A percentile compares a stretch with the other conserved stretches of the same genome.
These are phyloP conservation scores for Sinocyclocheilus grahami DNA, from an alignment of 2,113 vertebrate genomes.

Conservation along the genomic window DNA sequence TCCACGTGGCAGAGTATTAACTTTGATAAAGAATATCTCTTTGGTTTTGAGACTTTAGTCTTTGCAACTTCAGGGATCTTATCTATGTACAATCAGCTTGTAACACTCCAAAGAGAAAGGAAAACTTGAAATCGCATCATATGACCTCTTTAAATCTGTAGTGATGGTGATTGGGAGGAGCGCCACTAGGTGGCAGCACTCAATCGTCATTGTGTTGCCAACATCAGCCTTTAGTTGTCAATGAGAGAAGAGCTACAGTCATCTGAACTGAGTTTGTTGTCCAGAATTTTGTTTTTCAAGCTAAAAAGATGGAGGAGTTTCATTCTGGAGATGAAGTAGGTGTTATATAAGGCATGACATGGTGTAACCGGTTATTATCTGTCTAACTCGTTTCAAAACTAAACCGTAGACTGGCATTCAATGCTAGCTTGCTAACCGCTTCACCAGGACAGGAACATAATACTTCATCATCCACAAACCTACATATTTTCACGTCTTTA, in stretches of 20 bases:
- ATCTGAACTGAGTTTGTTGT: background rate
- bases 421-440: conserved; percentile 31
- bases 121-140: too few species aligned
- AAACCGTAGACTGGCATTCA: background rate
- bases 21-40: too few species aligned
- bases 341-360: background rate
- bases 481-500: background rate
- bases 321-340: conserved; percentile 70
- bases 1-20: too few species aligned
- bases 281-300: background rate
- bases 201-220: background rate
- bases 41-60: too few species aligned
- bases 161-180: background rate
- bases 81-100: too few species aligned
- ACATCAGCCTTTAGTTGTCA: conserved; percentile 3
- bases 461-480: background rate
- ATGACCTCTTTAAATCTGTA: too few species aligned
- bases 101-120: too few species aligned
- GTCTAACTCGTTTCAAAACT: background rate
- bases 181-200: conserved; percentile 30
- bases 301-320: conserved; percentile 70
- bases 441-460: background rate
- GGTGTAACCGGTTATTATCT: background rate
- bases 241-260: conserved; percentile 3
- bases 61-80: too few species aligned